Base-by-base conservation (phyloP, 2,113 vertebrate genomes). In the Neolamprologus devosi region DNA sequence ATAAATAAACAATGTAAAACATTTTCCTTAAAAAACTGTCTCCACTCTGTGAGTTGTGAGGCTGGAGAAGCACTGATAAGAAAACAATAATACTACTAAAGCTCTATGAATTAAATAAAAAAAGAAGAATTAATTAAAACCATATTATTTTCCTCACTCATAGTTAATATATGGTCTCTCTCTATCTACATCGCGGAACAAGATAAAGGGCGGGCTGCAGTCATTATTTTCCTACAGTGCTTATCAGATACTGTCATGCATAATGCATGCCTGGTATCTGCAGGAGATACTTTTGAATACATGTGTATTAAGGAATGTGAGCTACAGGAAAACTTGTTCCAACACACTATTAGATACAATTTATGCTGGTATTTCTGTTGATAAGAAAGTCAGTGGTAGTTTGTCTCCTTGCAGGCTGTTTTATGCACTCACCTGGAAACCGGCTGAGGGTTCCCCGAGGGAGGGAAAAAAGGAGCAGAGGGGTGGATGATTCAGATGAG, bases 401-500 rank as follows among this genome's bases (percentile, higher is more conserved):
- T 82, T 87, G 28, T 82, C 54, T 88, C 80, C 68, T 65, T 16
- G 8, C 37, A 28, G 79, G 45, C 70, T 87, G 86, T 63, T 91
- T 84, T 12, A 73, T 53, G 57, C 26, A 45, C 75, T 82, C 2
- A 26, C 73, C 84, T 87, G 54, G 51, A 92, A 88, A 51, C 75
- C 6, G 8, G 13, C 57, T 37, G 57, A 87, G 70, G 19, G 82
- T 30, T 83, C 54, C 19, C 57, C 37, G 4, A 8, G 60, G 81
- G 82, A 79, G 89, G 19, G 11, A 73, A 82, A 85, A 37, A 8
- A 23, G 81, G 81, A 42, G 17, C 60, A 42, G 73, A 53, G 82
- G 53, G 63, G 65, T 7, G 23, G 80, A 80, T 91, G 90, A 94
- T 93, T 93, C 92, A 94, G 45, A 86, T 3, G 60, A 84, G 79